A percentile compares a stretch with the other conserved stretches of the same genome.
phyloP scores from a whole-genome alignment of 2,888 invertebrate genomes.

The Machimus atricapillus region DNA sequence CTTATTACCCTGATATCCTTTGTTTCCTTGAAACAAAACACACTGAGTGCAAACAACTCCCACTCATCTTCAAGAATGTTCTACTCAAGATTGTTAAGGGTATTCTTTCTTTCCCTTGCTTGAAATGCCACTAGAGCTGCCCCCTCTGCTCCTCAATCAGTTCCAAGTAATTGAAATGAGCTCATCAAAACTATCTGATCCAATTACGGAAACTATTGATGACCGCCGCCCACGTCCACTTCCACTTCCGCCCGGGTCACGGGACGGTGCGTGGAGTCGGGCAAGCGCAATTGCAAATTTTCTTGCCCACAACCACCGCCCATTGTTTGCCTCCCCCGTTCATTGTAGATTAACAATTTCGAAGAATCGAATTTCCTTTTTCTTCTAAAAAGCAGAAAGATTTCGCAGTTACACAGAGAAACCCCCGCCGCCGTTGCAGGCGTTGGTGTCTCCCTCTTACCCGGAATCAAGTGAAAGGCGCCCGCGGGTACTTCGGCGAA shows the following conservation, averaged over 20 bases:
- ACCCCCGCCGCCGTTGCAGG: neutral
- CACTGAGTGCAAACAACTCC: too few species aligned
- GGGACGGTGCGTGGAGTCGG: neutral
- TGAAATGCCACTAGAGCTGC: neutral
- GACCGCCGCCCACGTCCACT: neutral
- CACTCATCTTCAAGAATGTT: too few species aligned
- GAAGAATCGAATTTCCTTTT: neutral
- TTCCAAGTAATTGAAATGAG: neutral
- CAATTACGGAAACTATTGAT: neutral
- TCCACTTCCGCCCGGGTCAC: neutral
- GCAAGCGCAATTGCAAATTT: neutral
- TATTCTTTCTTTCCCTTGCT: neutral
- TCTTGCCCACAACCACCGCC: neutral
- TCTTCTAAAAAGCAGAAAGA: neutral
- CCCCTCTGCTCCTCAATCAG: neutral
- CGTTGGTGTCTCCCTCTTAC: neutral
- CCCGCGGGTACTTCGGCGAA: neutral
- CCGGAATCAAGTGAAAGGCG: neutral
- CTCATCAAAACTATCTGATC: neutral
- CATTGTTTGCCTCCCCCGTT: neutral
- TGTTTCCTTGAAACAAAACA: too few species aligned
- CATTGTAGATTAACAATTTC: neutral
- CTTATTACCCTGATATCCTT: too few species aligned
- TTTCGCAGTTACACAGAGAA: neutral
- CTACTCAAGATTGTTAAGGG: too few species aligned